Conservation (phyloP, 2,888 invertebrate genomes). For the Epiblema foenella region DNA sequence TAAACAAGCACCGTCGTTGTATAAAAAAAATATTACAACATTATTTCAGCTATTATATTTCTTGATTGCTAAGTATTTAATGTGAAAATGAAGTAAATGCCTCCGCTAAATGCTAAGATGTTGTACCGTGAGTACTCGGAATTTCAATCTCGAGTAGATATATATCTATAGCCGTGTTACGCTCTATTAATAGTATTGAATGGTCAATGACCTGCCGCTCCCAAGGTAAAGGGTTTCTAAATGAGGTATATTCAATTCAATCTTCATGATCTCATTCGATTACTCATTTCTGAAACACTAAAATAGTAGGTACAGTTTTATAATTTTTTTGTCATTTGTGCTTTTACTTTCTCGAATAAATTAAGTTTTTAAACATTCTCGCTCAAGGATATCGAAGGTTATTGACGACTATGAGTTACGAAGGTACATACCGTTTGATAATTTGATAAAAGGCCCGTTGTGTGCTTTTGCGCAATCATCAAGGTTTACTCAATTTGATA, state of each 20-base stretch:
- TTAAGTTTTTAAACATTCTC: not conserved
- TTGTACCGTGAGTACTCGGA: not conserved
- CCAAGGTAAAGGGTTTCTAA: constrained; percentile 20
- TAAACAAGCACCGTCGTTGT: too few relatives aligned
- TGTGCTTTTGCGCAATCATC: not conserved
- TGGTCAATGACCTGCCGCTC: constrained; percentile 16
- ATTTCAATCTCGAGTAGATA: constrained; percentile 6
- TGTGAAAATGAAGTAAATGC: not conserved
- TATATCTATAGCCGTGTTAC: not conserved
- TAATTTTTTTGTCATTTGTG: not conserved
- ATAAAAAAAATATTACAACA: too few relatives aligned
- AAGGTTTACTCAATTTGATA: not conserved
- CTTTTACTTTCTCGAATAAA: constrained; percentile 8
- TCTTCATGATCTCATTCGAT: not conserved
- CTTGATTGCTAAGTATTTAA: not conserved
- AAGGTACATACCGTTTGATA: not conserved
- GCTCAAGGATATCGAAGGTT: constrained; percentile 4
- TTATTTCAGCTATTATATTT: not conserved
- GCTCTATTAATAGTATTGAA: not conserved
- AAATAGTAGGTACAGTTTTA: not conserved
- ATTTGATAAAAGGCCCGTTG: constrained; percentile 1
- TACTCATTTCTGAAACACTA: not conserved
- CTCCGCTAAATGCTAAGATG: not conserved
- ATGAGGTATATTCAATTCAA: not conserved
- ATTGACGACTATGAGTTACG: not conserved